Conservation (phyloP, 2,888 invertebrate genomes). For the Oligia strigilis region DNA sequence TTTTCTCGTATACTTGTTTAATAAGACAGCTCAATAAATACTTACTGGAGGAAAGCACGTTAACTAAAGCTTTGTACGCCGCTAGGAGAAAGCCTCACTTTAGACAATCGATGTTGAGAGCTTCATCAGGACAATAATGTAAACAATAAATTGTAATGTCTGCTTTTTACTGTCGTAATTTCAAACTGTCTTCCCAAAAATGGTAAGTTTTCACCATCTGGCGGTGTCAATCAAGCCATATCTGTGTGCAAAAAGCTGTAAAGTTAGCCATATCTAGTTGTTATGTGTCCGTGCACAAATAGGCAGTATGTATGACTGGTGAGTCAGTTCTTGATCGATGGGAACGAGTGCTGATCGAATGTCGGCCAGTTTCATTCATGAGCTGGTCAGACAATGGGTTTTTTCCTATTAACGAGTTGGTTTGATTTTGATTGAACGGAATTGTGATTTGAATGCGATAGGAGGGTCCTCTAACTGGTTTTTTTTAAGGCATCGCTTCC, state of each 20-base stretch:
- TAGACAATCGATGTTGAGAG: neutral
- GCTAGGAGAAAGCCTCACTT: constrained; percentile 49
- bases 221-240: constrained; percentile 61
- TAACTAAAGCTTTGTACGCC: constrained; percentile 53
- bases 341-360: constrained; percentile 54
- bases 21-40: constrained; percentile 54
- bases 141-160: constrained; percentile 10
- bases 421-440: constrained; percentile 46
- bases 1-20: constrained; percentile 54
- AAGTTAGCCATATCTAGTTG: constrained; percentile 58
- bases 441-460: constrained; percentile 46
- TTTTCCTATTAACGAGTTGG: constrained; percentile 58
- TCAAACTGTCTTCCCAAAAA: constrained; percentile 34
- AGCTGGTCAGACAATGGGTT: constrained; percentile 61
- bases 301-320: constrained; percentile 52
- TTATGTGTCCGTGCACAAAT: constrained; percentile 50
- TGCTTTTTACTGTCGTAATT: constrained; percentile 21
- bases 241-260: constrained; percentile 28
- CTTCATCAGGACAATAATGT: neutral
- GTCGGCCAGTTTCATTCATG: constrained; percentile 68
- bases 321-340: constrained; percentile 66
- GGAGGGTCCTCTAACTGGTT: constrained; percentile 4
- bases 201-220: constrained; percentile 61
- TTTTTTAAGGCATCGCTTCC: neutral
- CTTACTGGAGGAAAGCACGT: constrained; percentile 39